Evolutionary conservation across 2,113 vertebrate genomes (phyloP).

Genomic region (Athene noctua): DNA sequence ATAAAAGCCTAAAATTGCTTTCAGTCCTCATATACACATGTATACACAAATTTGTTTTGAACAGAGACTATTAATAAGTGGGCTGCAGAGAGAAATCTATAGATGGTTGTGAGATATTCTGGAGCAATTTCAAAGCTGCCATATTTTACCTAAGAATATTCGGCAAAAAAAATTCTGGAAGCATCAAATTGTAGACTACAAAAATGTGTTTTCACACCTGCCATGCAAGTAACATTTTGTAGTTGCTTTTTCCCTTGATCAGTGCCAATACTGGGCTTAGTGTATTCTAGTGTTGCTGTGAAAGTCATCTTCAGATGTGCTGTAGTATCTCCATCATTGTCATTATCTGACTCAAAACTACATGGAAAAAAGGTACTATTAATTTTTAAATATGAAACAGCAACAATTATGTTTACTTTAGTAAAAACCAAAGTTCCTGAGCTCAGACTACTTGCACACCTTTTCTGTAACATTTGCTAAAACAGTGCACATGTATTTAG

Average conservation of each 20-base stretch:
- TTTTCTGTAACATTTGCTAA: neutral
- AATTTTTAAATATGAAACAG: neutral
- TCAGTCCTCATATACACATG: neutral
- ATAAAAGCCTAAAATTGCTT: slow-evolving; percentile 49
- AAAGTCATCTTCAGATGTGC: neutral
- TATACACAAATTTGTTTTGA: neutral
- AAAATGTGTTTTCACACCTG: neutral
- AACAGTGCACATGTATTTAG: neutral
- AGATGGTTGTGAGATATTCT: neutral
- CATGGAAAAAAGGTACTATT: neutral
- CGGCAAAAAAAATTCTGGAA: neutral
- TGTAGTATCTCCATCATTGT: neutral
- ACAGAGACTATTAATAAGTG: neutral
- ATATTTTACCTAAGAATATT: neutral
- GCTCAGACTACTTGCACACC: neutral
- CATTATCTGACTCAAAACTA: neutral
- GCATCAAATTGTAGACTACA: neutral
- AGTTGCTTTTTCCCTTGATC: neutral
- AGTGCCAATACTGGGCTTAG: neutral
- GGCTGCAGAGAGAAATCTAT: neutral
- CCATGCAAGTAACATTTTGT: neutral
- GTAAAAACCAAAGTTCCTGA: neutral
- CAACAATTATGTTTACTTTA: neutral
- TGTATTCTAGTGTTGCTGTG: neutral
- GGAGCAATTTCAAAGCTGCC: neutral